Evolutionary conservation across 2,797 vertebrate species (phyloP), one percentile per base, ranked within the genome.

Genomic region (Micromesistius poutassou): DNA sequence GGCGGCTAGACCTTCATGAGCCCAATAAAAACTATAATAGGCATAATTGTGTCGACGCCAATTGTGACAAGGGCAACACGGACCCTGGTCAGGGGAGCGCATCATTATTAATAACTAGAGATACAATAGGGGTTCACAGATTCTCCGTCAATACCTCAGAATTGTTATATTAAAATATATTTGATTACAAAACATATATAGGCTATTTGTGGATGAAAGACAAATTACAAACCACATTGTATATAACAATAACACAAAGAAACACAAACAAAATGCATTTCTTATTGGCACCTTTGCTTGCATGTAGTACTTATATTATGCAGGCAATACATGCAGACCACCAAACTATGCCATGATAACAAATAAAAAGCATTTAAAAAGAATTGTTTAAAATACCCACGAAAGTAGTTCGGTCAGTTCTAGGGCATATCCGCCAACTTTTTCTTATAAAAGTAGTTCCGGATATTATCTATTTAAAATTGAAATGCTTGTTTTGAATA

Each of bases 371-470:
- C 62, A 66, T 66, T 66, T 9, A 7, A 66, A 66, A 50, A 22
- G 3, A 50, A 50, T 50, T 28, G 3, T 7, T 62, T 62, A 62
- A 66, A 66, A 72, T 35, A 28, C 36, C 1, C 0, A 1, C 25
- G 62, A 86, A 93, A 92, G 89, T 87, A 92, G 89, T 90, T 84
- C 89, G 79, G 76, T 19, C 25, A 66, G 25, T 9, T 66, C 9
- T 38, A 9, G 9, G 14, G 30, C 22, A 19, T 74, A 25, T 90
- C 72, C 87, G 89, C 86, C 75, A 81, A 71, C 72, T 42, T 33
- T 35, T 70, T 74, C n/a, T 28, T 28, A 66, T 81, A 80, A 74
- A 93, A 87, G 89, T 94, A 94, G 93, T 92, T 14, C 93, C 83
- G n/a, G 22, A 2, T 62, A 12, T 30, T 30, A 2, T 0, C 75